These are phyloP conservation scores for Sesamia inferens DNA, from an alignment of 2,888 invertebrate species.

Conservation along the genomic window DNA sequence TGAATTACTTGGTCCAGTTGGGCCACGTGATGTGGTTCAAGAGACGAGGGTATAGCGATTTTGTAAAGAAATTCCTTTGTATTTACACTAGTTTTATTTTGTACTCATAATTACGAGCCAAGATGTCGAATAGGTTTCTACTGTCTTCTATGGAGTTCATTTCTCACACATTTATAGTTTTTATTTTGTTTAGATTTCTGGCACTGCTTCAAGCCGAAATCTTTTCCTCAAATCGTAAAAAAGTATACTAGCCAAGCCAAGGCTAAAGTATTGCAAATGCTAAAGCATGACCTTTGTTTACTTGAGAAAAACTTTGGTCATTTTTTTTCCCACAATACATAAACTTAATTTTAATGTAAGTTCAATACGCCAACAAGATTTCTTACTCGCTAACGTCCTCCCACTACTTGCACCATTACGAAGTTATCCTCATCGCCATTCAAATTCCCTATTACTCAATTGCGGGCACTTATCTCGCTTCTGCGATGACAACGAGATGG, in stretches of 20 bases:
- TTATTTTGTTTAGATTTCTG: conserved; percentile 17
- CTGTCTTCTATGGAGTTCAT: neutral
- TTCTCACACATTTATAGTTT: neutral
- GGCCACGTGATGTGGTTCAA: conserved; percentile 61
- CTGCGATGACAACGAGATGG: conserved; percentile 78
- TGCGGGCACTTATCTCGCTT: conserved; percentile 82
- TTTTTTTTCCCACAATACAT: neutral
- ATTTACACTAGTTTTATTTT: neutral
- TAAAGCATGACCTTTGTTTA: conserved; percentile 1
- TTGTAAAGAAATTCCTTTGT: neutral
- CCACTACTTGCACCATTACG: conserved; percentile 68
- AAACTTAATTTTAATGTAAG: neutral
- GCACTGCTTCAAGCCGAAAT: conserved; percentile 11
- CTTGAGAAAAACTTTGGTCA: neutral
- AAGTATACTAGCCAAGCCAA: neutral
- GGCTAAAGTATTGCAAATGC: neutral
- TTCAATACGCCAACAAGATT: neutral
- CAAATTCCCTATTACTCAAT: conserved; percentile 87
- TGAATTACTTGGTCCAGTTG: conserved; percentile 85
- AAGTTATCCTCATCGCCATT: conserved; percentile 77
- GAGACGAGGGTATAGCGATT: conserved; percentile 49
- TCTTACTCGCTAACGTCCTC: conserved; percentile 6
- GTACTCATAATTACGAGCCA: neutral
- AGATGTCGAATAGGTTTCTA: neutral
- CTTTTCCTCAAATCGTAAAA: conserved; percentile 9